Evolutionary conservation across 2,797 vertebrate genomes (phyloP), one percentile per base, ranked within the genome.

Genomic region (Sus cebifrons): DNA sequence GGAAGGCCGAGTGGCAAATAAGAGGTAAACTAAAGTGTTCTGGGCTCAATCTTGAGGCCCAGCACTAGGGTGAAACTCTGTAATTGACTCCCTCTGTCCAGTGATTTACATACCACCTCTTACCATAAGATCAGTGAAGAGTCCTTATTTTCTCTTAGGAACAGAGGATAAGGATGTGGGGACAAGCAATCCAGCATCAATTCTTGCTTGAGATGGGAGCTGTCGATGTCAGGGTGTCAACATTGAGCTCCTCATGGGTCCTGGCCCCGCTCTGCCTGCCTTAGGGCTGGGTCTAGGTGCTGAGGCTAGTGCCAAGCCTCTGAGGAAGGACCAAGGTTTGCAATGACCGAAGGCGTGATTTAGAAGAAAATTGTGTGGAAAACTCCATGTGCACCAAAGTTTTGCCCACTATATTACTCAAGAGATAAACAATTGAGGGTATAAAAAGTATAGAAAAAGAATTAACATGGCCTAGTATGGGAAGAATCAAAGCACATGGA

Each of bases 381-480:
- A 84, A 93, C 25, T 81, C 78, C 77, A 81, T 11, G n/a, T 62
- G 68, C 14, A 91, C 62, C 36, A n/a, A 94, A 94, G 25, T 74
- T 97, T 90, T 60, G n/a, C 32, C 60, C 17, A 10, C 29, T 74
- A 52, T 89, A n/a, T 90, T 89, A 86, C 62, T 79, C 64, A 93
- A 68, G 16, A 96, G 92, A 92, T 95, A 95, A 97, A 91, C 20
- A 67, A 67, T 29, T 79, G 25, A 94, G 11, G 36, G 9, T 18
- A 65, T 73, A 14, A 73, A 71, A 90, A 81, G 65, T 77, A 92
- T 6, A 94, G 82, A 90, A 81, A 84, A 86, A 86, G 20, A 91
- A 88, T 20, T 58, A 82, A 86, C 4, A 56, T 44, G 83, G 15
- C 36, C 32, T 32, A 68, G 27, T 17, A 2, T 52, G 20, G 56